phyloP scores from a whole-genome alignment of 2,888 invertebrate genomes.

The Drosophila infuscata region DNA sequence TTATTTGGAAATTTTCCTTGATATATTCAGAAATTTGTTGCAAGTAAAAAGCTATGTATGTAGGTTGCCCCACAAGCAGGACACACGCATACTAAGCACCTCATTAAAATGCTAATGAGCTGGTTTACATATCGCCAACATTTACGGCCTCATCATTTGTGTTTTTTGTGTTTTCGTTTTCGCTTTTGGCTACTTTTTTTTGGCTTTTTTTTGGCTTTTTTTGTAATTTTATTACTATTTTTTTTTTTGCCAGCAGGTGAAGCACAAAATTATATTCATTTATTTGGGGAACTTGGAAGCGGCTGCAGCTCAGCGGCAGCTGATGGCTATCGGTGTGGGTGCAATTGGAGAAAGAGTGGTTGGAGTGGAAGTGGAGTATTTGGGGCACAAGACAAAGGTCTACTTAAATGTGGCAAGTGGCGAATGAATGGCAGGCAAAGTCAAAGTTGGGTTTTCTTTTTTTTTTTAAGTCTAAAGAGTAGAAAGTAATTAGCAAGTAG shows the following conservation, averaged over 20 bases:
- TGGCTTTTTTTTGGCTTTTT: neutral
- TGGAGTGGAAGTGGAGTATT: conserved; percentile 13
- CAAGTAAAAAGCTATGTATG: neutral
- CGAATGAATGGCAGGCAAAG: conserved; percentile 53
- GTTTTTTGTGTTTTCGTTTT: conserved; percentile 32
- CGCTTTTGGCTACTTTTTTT: neutral
- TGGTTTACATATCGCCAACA: conserved; percentile 58
- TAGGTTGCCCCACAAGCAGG: neutral
- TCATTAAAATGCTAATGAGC: conserved; percentile 76
- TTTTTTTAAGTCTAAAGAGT: conserved; percentile 36
- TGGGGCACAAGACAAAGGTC: conserved; percentile 31
- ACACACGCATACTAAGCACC: conserved; percentile 57
- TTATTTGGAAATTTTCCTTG: neutral
- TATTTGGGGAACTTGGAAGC: conserved; percentile 5
- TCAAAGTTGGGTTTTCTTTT: conserved; percentile 11
- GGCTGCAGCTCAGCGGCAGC: conserved; percentile 11
- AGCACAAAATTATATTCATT: neutral
- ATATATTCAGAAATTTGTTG: neutral
- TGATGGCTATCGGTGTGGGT: conserved; percentile 20
- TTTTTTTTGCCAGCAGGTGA: conserved; percentile 9
- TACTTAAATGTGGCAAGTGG: conserved; percentile 37
- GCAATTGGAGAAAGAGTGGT: neutral
- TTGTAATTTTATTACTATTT: neutral
- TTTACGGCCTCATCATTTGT: conserved; percentile 64
- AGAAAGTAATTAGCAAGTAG: conserved; percentile 75